phyloP scores from a whole-genome alignment of 2,113 vertebrate genomes.

The Phycodurus eques region DNA sequence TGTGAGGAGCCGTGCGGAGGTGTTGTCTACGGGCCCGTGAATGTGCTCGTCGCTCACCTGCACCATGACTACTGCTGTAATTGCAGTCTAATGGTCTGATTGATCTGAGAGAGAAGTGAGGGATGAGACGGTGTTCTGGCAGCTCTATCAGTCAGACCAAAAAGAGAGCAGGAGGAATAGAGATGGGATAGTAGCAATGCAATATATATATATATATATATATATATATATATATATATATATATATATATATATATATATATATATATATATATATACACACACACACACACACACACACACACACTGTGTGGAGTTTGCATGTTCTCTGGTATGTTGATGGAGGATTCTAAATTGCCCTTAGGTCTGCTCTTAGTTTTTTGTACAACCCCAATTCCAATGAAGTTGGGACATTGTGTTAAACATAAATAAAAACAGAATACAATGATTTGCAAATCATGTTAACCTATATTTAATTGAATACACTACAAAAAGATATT shows the following conservation, averaged over 20 bases:
- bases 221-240: neutral
- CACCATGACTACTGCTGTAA: conserved; percentile 68
- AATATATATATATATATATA: neutral
- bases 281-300: no score
- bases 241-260: neutral
- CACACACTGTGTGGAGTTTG: no score
- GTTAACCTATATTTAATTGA: no score
- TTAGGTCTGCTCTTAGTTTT: no score
- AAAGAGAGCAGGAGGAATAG: conserved; percentile 31
- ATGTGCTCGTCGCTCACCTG: conserved; percentile 76
- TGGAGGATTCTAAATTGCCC: no score
- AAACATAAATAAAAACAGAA: no score
- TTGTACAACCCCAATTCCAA: no score
- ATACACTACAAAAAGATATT: no score
- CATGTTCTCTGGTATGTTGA: no score
- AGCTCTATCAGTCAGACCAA: conserved; percentile 65
- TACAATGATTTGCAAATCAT: no score
- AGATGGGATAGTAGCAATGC: conserved; percentile 15
- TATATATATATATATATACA: no score
- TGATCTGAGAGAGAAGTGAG: conserved; percentile 75
- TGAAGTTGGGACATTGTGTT: no score
- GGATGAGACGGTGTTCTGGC: conserved; percentile 65
- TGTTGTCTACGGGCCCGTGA: conserved; percentile 50
- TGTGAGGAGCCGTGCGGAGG: conserved; percentile 48
- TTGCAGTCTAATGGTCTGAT: conserved; percentile 81